Base-by-base conservation (phyloP, 1,140 invertebrate genomes). In the Delia radicum region DNA sequence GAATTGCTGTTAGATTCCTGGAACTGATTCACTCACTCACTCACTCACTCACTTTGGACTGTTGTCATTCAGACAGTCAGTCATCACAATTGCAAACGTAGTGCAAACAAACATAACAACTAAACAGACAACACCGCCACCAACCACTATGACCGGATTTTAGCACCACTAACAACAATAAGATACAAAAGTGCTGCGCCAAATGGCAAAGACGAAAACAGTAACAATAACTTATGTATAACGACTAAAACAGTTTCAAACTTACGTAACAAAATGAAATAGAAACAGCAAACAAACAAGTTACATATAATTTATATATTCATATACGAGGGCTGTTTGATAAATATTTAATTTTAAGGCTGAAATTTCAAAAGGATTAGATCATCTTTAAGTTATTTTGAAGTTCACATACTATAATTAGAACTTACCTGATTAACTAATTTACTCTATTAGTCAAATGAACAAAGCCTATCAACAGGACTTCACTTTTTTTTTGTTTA, bases 1-100 rank as follows among this genome's bases (percentile, higher is more conserved):
- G 83, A 85, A 83, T 85, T 82, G 83, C 81, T 85, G 81, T 85
- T 85, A 85, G 83, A 85, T 84, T 85, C 81, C 83, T 81, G 80
- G 83, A 85, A 81, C 75, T 77, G 28, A 33, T 48, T 71, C 65
- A 75, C 28, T 71, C n/a, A 21, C n/a, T 37, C 65, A 33, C 5
- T 37, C 65, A 33, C 29, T 63, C 33, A 24, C n/a, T 55, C 8
- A 21, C n/a, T 18, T 18, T 21, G 48, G 4, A 4, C 24, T 55
- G 18, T 21, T 55, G 46, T 55, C n/a, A n/a, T n/a, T n/a, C n/a
- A n/a, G n/a, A n/a, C n/a, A n/a, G 18, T 55, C 7, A 21, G 48
- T 55, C 24, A 18, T 55, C 48, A n/a, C 21, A 55, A 55, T 55
- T 55, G 3, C 10, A 24, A 4, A 12, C 28, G 62, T 27, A 28